Conservation (phyloP, 2,797 vertebrate species). For the Myiotriccus ornatus region DNA sequence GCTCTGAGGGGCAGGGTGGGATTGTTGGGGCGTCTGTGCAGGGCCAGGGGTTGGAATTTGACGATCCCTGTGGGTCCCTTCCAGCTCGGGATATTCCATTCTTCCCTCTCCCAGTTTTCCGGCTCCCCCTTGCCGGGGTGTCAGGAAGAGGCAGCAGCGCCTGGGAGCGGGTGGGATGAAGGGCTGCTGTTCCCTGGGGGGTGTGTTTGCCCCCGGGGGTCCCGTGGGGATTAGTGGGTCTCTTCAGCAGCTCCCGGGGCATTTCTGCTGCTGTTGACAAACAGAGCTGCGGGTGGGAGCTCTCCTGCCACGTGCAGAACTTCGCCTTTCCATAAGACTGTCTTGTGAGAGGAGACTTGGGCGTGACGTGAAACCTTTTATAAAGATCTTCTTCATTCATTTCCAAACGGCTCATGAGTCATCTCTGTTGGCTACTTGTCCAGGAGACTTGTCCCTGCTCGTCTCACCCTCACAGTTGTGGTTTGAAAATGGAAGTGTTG, state of each 20-base stretch:
- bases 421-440: neutral
- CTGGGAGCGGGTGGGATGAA: neutral
- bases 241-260: accelerated
- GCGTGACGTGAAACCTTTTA: neutral
- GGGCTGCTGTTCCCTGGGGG: neutral
- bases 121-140: too few relatives aligned
- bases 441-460: neutral
- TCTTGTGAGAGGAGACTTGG: neutral
- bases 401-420: neutral
- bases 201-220: neutral
- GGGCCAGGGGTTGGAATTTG: accelerated
- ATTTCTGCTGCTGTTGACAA: neutral
- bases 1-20: accelerated
- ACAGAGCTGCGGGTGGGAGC: neutral
- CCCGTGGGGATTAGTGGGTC: accelerated
- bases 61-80: accelerated
- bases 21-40: neutral
- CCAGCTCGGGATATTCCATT: too few relatives aligned
- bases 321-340: neutral
- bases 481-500: accelerated
- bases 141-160: accelerated
- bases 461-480: neutral
- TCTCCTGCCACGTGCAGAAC: accelerated
- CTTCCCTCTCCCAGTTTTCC: too few relatives aligned
- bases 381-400: slow-evolving; percentile 1